Evolutionary conservation across 2,797 vertebrate genomes (phyloP), one percentile per base, ranked within the genome.

Genomic region (Poliocrania exsul): DNA sequence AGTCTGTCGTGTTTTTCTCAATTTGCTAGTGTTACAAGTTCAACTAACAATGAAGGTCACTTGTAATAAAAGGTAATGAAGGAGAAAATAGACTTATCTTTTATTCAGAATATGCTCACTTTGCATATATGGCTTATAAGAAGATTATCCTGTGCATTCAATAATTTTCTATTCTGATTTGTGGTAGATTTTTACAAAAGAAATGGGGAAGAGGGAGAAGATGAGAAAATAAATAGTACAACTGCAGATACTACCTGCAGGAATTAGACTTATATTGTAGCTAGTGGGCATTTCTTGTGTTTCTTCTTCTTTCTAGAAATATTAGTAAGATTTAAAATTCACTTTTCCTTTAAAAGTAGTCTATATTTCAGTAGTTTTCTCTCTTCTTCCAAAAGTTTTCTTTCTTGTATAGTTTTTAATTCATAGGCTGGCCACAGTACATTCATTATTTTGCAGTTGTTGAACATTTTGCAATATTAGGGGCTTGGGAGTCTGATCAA

Each of bases 51-150:
- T 64, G 61, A 71, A 66, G 12, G 21, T 81, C 35, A 78, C 40
- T 77, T 80, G 46, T 81, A 67, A 64, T 64, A 53, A 64, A 74
- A 77, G 25, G 28, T 70, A 84, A 42, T 49, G 47, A 87, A 70
- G 54, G 25, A 64, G 75, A 92, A 82, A 85, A 90, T 64, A 37
- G 70, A 31, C 24, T 56, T 81, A 16, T 49, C 13, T 65, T 84
- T 64, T 86, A 26, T 75, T 93, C 60, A 40, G 38, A 58, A 37
- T 65, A 58, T 51, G 14, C 5, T 77, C 20, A 18, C 17, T 84
- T 90, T 58, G 16, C 33, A 26, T 70, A 9, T 81, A n/a, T 51
- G 19, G 20, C 62, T 69, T 79, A 33, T 57, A 83, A 86, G 38
- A 72, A 42, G 37, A 19, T 86, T 86, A 51, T 5, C 9, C 4